Evolutionary conservation across 2,113 vertebrate genomes (phyloP).

Genomic region (Montifringilla adamsi): DNA sequence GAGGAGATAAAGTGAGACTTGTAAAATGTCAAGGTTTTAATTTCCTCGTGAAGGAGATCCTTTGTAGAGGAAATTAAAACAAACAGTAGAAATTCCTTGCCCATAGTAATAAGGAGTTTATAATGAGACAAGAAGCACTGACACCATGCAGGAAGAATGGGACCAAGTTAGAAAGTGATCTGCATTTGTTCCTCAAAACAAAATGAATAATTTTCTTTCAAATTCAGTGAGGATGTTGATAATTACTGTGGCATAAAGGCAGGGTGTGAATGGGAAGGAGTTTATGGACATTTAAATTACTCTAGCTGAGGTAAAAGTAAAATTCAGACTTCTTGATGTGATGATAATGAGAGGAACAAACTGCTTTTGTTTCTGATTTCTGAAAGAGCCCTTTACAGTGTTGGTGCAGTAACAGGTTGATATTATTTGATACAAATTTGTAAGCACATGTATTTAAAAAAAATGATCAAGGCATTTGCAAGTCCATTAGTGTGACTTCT

Average conservation of each 20-base stretch:
- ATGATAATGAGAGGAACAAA: neutral
- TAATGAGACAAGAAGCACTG: neutral
- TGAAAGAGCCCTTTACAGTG: neutral
- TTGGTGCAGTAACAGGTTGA: neutral
- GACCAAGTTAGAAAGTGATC: neutral
- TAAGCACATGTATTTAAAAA: neutral
- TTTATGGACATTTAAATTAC: neutral
- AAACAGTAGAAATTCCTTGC: slow-evolving; percentile 39
- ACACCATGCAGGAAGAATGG: neutral
- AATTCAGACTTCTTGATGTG: slow-evolving; percentile 1
- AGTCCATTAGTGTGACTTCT: neutral
- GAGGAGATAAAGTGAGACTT: slow-evolving; percentile 28
- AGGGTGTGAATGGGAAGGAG: neutral
- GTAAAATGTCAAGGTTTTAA: slow-evolving; percentile 48
- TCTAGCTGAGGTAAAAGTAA: neutral
- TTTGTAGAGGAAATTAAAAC: slow-evolving; percentile 64
- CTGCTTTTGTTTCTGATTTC: neutral
- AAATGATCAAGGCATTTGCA: neutral
- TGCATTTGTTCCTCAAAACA: neutral
- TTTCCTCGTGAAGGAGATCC: slow-evolving; percentile 11
- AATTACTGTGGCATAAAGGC: neutral
- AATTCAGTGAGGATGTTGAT: neutral
- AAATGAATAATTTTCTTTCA: neutral
- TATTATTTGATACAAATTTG: neutral
- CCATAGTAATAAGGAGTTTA: neutral